Evolutionary conservation across 2,888 invertebrate genomes (phyloP), one percentile per base, ranked within the genome.

Genomic region (Drosophila limbata): DNA sequence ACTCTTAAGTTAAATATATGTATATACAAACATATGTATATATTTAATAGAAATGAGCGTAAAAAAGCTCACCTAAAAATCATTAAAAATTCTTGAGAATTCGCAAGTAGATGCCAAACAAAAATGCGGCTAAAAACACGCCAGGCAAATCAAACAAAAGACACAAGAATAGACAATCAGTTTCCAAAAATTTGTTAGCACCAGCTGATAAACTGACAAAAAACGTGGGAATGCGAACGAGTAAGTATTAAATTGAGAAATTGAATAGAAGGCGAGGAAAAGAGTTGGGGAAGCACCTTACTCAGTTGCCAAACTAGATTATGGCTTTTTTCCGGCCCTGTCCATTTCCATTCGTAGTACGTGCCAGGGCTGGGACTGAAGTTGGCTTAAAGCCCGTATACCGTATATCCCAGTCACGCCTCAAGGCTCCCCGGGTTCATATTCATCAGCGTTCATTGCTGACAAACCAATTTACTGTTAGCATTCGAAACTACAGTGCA

Each of bases 331-430:
- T 51, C 61, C 44, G 42, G 11, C 37, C 52, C 40, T 8, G 3
- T 44, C 35, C 68, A 85, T 83, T 80, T 76, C 61, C 84, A 80
- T 76, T 64, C 39, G 50, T n/a, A 19, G 44, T 77, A 81, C 80
- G 80, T 81, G 80, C 84, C 68, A 64, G 76, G 79, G 44, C 17
- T 61, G 56, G 25, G 35, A 61, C 28, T 61, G 52, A 15, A 39
- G 65, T 15, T 35, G 4, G 39, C 33, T 13, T 28, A 15, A 35
- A 40, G 5, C 31, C 19, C 19, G 33, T 56, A 56, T 47, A 33
- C 28, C 19, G 33, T 56, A 47, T 56, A 40, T 42, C 25, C 28
- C 37, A 31, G 31, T 15, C 72, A 60, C 37, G 39, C 51, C 33
- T 15, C 55, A 40, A 17, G 25, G 39, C 57, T 37, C 48, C 57